Percentiles rank a stretch among this genome's conserved stretches.
phyloP scores from a whole-genome alignment of 2,888 invertebrate species.

The Lacanobia wlatinum region DNA sequence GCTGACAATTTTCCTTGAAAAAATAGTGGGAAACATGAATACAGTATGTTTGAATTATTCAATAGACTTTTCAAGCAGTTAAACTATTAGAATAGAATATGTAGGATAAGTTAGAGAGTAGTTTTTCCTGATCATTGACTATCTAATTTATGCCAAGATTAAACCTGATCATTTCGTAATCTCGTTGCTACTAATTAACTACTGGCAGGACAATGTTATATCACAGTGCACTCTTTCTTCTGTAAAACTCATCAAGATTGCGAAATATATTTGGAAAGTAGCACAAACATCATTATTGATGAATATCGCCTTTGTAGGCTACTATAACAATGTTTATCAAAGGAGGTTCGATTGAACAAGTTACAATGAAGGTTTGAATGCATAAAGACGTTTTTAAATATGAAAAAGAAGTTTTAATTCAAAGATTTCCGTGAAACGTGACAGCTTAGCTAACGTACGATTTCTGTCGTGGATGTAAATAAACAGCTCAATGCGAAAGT shows the following conservation, averaged over 20 bases:
- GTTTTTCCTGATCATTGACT: slow-evolving; percentile 3
- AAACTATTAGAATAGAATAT: background rate
- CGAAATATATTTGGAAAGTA: slow-evolving; percentile 74
- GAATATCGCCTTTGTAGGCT: slow-evolving; percentile 21
- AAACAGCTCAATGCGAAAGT: slow-evolving; percentile 41
- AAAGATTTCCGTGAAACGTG: slow-evolving; percentile 53
- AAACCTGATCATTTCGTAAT: slow-evolving; percentile 40
- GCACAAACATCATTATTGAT: slow-evolving; percentile 61
- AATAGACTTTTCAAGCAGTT: slow-evolving; percentile 7
- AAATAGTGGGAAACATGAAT: slow-evolving; percentile 29
- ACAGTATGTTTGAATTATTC: slow-evolving; percentile 23
- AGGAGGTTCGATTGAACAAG: slow-evolving; percentile 10
- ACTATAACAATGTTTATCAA: slow-evolving; percentile 11
- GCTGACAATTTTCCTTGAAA: slow-evolving; percentile 10
- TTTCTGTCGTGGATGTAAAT: slow-evolving; percentile 42
- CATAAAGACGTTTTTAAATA: slow-evolving; percentile 23
- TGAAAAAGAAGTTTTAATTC: slow-evolving; percentile 48
- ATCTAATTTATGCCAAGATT: slow-evolving; percentile 28
- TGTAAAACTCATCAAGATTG: slow-evolving; percentile 59
- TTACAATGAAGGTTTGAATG: slow-evolving; percentile 18
- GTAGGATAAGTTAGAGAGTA: background rate
- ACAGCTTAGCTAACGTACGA: slow-evolving; percentile 22
- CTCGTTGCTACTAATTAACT: slow-evolving; percentile 13
- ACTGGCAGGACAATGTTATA: slow-evolving; percentile 63
- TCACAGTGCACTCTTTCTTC: slow-evolving; percentile 60